Evolutionary conservation across 23 tunicate species (phyloP), one percentile per base, ranked within the genome.

Genomic region (Trididemnum nubilum): DNA sequence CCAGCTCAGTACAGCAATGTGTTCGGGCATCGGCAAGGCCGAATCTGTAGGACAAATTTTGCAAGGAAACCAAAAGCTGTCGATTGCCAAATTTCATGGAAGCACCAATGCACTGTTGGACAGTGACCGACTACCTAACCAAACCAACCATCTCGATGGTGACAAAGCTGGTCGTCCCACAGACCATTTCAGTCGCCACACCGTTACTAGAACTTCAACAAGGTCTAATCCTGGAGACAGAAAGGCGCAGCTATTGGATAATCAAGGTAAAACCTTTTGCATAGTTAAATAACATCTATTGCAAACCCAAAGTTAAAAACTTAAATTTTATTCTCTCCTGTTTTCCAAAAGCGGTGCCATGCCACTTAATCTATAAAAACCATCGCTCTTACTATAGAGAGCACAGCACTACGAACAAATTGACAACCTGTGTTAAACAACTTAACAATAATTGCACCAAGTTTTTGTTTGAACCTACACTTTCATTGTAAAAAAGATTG

Each of bases 201-300:
- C 73, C 23, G 69, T 19, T 38, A 65, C 71, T 26, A 78, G 98
- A 31, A 83, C 89, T 0, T 93, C 98, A 19, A 84, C 89, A 15
- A 73, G 98, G 12, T 93, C 94, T 2, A 93, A 79, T 58, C 94
- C 94, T 7, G 87, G 94, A 19, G 87, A 92, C 40, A 50, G 89
- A 15, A 44, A 44, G 15, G 73, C 12, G 15, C 12, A 15, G 15
- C 15, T 15, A 9, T 7, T 44, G 9, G 54, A 44, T 15, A 44
- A 15, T 44, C 54, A 44, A 44, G 54, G 54, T 44, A 44, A 35
- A 52, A 30, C n/a, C 76, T 32, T 25, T 51, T 72, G 2, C 39
- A 58, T 28, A 78, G 82, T 31, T 58, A 78, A 29, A 71, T 71
- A 19, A 58, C 82, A 0, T 78, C 82, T 27, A 78, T 71, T 2